Percentiles rank a stretch among this genome's conserved stretches.
These are phyloP conservation scores for Isichthys henryi DNA, from an alignment of 2,113 vertebrate species.

Conservation along the genomic window DNA sequence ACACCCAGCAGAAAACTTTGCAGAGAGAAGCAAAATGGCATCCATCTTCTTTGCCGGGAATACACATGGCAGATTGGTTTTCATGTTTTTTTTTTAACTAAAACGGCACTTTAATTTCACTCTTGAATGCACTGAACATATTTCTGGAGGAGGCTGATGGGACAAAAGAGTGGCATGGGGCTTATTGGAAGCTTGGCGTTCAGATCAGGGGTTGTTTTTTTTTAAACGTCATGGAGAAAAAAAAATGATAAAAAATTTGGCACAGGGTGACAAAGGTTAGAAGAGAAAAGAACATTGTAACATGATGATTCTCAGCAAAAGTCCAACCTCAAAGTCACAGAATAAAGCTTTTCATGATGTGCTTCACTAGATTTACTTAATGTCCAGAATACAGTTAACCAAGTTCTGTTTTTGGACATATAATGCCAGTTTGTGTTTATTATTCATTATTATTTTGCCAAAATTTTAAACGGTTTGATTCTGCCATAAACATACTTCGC, in stretches of 20 bases:
- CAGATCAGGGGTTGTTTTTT: background rate
- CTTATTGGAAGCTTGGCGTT: background rate
- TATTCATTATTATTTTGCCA: background rate
- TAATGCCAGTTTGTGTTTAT: background rate
- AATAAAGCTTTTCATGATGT: background rate
- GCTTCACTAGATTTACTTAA: background rate
- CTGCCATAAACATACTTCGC: background rate
- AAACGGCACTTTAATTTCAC: slow-evolving; percentile 17
- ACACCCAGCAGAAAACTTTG: background rate
- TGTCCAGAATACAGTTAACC: background rate
- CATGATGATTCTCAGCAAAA: background rate
- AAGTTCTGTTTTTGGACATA: background rate
- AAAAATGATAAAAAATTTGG: background rate
- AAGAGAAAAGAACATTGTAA: background rate
- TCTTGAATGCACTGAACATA: slow-evolving; percentile 13
- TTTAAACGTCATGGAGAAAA: background rate
- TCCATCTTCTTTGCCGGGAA: background rate
- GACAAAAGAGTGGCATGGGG: background rate
- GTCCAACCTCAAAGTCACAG: background rate
- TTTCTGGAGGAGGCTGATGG: background rate
- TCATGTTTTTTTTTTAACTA: slow-evolving; percentile 12
- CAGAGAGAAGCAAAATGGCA: background rate
- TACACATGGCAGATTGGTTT: slow-evolving; percentile 6
- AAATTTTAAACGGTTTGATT: background rate
- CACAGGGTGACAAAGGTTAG: background rate